Percentiles rank a stretch among this genome's conserved stretches.
Conservation (phyloP, 2,888 invertebrate genomes). For the Spicauda simplicius region DNA sequence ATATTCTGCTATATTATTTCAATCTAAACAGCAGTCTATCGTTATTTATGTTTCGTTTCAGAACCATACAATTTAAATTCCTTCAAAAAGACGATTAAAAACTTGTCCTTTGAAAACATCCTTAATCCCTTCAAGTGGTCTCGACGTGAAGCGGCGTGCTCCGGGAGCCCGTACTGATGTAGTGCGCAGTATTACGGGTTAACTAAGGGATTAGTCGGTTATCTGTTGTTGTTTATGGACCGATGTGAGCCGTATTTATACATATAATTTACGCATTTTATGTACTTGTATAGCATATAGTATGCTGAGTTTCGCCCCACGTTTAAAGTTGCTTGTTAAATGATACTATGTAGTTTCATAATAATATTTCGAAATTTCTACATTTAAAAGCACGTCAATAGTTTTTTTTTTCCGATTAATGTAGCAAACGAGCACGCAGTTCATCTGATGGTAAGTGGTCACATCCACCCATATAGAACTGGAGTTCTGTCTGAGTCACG, state of each 20-base stretch:
- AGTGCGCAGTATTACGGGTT: background rate
- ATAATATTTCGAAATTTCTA: too few relatives aligned
- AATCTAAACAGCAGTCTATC: background rate
- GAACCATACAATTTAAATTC: background rate
- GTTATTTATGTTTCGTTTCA: background rate
- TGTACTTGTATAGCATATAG: background rate
- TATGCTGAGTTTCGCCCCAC: too few relatives aligned
- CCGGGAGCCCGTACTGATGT: background rate
- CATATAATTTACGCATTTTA: background rate
- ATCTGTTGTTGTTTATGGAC: conserved; percentile 24
- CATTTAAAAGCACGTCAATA: too few relatives aligned
- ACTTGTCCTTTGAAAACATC: conserved; percentile 14
- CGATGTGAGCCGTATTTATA: conserved; percentile 7
- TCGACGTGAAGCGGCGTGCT: conserved; percentile 21
- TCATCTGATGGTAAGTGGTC: too few relatives aligned
- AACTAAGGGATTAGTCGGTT: conserved; percentile 26
- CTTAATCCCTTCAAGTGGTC: conserved; percentile 24
- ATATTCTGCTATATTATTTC: too few relatives aligned
- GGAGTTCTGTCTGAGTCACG: too few relatives aligned
- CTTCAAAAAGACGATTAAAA: conserved; percentile 24
- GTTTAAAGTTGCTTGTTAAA: too few relatives aligned
- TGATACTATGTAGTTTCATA: too few relatives aligned
- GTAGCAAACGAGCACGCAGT: too few relatives aligned
- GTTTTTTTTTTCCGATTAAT: too few relatives aligned
- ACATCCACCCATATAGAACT: too few relatives aligned